Evolutionary conservation across 2,797 vertebrate genomes (phyloP).

Genomic region (Enteromius afrohamiltoni): DNA sequence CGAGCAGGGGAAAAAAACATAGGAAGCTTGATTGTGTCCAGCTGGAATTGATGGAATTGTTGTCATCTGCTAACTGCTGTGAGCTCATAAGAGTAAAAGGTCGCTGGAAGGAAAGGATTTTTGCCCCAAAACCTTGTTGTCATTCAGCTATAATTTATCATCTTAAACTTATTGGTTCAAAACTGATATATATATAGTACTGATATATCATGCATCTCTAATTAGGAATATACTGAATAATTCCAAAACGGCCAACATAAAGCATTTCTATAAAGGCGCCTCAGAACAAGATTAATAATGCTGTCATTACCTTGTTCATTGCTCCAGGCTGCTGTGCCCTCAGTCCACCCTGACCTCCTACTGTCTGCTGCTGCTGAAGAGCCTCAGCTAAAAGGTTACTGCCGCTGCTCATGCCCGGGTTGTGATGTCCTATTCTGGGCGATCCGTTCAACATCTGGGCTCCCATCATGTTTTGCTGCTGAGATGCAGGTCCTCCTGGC

Average conservation of each 20-base stretch:
- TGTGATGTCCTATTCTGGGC: conserved; percentile 89
- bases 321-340: conserved; percentile 89
- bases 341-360: conserved; percentile 81
- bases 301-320: conserved; percentile 81
- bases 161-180: neutral
- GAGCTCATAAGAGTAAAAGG: neutral
- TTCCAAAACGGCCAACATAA: neutral
- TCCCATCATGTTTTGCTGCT: conserved; percentile 88
- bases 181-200: too few species aligned
- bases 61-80: neutral
- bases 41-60: neutral
- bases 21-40: neutral
- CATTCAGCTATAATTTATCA: neutral
- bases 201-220: neutral
- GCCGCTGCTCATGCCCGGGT: conserved; percentile 85
- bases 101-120: neutral
- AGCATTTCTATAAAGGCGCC: neutral
- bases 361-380: conserved; percentile 84
- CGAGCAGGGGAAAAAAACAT: neutral
- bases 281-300: neutral
- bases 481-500: conserved; percentile 45
- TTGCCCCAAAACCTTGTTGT: neutral
- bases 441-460: conserved; percentile 98
- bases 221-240: neutral
- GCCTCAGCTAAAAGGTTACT: conserved; percentile 91